These are phyloP conservation scores for Monochamus saltuarius DNA, from an alignment of 1,140 invertebrate species.

Conservation along the genomic window DNA sequence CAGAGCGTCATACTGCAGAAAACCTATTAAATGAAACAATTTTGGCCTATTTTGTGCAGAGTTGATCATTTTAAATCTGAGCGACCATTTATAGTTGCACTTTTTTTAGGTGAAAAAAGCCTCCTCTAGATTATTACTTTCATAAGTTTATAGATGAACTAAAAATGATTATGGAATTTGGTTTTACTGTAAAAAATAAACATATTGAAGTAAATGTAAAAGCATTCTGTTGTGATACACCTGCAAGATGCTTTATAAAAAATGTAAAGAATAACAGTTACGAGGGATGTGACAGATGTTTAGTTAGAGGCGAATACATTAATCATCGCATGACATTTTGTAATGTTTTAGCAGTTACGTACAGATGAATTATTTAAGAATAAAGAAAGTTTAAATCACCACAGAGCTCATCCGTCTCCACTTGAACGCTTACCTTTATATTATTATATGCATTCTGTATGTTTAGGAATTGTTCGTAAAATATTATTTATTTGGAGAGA, in stretches of 20 bases:
- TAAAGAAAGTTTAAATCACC: constrained; percentile 12
- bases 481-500: constrained; percentile 22
- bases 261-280: constrained; percentile 17
- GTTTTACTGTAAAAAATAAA: constrained; percentile 18
- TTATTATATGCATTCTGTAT: constrained; percentile 27
- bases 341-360: not conserved
- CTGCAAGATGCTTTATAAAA: constrained; percentile 22
- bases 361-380: constrained; percentile 18
- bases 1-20: too few species aligned
- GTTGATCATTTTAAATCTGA: constrained; percentile 18
- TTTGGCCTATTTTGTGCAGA: constrained; percentile 28
- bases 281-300: constrained; percentile 21
- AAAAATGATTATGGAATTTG: constrained; percentile 8
- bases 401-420: not conserved
- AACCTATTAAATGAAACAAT: too few species aligned
- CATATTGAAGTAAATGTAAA: constrained; percentile 17
- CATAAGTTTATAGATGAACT: constrained; percentile 26
- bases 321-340: constrained; percentile 2
- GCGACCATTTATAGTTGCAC: constrained; percentile 25
- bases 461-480: constrained; percentile 22
- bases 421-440: constrained; percentile 6
- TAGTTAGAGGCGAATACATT: constrained; percentile 3
- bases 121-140: constrained; percentile 23
- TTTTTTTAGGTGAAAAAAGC: constrained; percentile 27
- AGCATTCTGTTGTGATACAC: constrained; percentile 26